Base-by-base conservation (phyloP, 2,797 vertebrate species). In the Pangasius djambal region DNA sequence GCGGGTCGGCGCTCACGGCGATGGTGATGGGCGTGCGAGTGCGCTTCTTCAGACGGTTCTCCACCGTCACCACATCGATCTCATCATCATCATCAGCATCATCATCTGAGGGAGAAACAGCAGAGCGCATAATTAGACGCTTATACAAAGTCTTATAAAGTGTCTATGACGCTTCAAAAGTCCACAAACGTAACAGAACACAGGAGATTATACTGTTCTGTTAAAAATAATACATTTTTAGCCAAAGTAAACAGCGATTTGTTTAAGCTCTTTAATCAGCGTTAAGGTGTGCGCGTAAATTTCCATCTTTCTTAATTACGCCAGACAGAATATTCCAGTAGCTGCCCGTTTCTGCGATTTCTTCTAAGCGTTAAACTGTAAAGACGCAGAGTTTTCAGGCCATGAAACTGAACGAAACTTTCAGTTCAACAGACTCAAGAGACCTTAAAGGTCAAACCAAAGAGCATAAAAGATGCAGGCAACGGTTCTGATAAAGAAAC, bases 61-160 rank as follows among this genome's bases (percentile, higher is more conserved):
- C 98, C 93, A 99, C 97, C 0, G 98, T 98, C 91, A 99, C 98
- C 34, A 99, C 98, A 0, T 99, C 98, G 0, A 99, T 98, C 93
- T 99, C 98, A 89, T 99, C 98, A 0, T 98, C 74, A 2, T 98
- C 96, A 84, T 97, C 97, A 96, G 96, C 98, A 0, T 98, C 74
- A 0, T 98, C 96, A 84, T 97, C 97, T 96, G 96, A 92, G 74
- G 61, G 91, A 88, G n/a, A 89, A 55, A 94, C 3, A 87, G 48
- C 22, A 90, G 85, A 44, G 40, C n/a, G 6, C 74, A 44, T 18
- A 90, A 15, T 78, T 25, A 59, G 20, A 90, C 12, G 2, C 15
- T 2, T 18, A 34, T 4, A 34, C 34, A 86, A 48, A 86, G 91
- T 10, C 78, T 37, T 22, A 79, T 18, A 79, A 52, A 20, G 18